These are phyloP conservation scores for Salpingus planirostris DNA, from an alignment of 2,888 invertebrate species.

Conservation along the genomic window DNA sequence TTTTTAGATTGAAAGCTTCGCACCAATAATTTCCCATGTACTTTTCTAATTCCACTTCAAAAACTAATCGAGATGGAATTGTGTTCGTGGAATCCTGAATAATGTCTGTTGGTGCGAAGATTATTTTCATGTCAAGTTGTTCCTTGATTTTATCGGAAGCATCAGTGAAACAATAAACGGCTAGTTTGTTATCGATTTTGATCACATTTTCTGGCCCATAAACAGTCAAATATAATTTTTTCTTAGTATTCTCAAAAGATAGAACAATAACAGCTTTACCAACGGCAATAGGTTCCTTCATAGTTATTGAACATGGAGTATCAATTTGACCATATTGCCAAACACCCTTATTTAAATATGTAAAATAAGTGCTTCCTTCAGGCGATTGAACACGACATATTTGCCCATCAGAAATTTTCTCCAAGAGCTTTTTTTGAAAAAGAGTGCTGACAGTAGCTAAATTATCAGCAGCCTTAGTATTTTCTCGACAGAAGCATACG, in stretches of 20 bases:
- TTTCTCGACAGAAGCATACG: conserved; percentile 22
- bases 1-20: conserved; percentile 43
- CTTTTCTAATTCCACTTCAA: conserved; percentile 45
- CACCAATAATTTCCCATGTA: conserved; percentile 59
- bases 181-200: conserved; percentile 44
- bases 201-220: conserved; percentile 48
- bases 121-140: conserved; percentile 30
- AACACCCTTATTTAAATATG: conserved; percentile 9
- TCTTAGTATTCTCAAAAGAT: conserved; percentile 20
- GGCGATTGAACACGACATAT: conserved; percentile 15
- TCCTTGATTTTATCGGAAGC: conserved; percentile 42
- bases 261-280: conserved; percentile 15
- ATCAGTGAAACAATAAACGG: conserved; percentile 53
- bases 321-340: conserved; percentile 13
- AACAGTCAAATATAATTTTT: conserved; percentile 40
- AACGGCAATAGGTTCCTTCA: conserved; percentile 1
- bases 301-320: conserved; percentile 21
- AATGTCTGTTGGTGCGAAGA: too few species aligned
- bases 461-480: conserved; percentile 4
- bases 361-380: conserved; percentile 4
- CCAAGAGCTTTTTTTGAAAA: conserved; percentile 15
- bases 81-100: neutral
- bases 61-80: conserved; percentile 32
- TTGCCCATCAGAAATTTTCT: conserved; percentile 15
- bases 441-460: conserved; percentile 14